phyloP scores from a whole-genome alignment of 2,113 vertebrate species.

The Sphaerodactylus townsendi region DNA sequence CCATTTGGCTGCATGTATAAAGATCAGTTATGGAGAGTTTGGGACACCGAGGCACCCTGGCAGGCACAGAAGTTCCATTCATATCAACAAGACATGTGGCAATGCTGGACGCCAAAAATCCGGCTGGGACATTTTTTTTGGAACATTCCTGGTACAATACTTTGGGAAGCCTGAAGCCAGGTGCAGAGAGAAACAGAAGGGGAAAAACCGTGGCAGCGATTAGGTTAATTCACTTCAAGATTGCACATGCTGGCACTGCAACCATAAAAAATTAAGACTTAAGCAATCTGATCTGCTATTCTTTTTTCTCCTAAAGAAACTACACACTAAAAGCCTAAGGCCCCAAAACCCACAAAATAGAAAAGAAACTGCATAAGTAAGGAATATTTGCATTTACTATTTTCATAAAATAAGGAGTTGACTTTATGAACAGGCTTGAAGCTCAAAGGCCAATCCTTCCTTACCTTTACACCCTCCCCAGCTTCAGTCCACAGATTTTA shows the following conservation, averaged over 20 bases:
- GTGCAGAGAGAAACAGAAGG: neutral
- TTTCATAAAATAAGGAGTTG: neutral
- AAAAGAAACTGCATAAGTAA: neutral
- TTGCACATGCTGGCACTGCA: too few relatives aligned
- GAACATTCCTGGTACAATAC: neutral
- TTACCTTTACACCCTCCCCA: slow-evolving; percentile 89
- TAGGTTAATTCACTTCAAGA: too few relatives aligned
- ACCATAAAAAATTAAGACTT: too few relatives aligned
- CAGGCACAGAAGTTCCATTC: neutral
- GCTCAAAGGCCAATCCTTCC: slow-evolving; percentile 40
- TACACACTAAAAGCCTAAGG: neutral
- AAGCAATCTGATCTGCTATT: neutral
- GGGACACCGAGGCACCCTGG: neutral
- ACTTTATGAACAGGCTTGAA: neutral
- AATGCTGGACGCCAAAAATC: neutral
- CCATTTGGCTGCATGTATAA: neutral
- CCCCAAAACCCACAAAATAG: neutral
- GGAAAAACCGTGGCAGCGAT: neutral
- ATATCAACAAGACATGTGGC: neutral
- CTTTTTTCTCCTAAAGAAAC: neutral
- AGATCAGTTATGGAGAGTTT: neutral
- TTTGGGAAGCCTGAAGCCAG: neutral
- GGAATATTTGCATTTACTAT: neutral
- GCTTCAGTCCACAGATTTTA: slow-evolving; percentile 73
- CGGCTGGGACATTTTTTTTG: neutral